A percentile compares a stretch with the other conserved stretches of the same genome.
phyloP scores from a whole-genome alignment of 2,888 invertebrate species.

The Trilocha varians region DNA sequence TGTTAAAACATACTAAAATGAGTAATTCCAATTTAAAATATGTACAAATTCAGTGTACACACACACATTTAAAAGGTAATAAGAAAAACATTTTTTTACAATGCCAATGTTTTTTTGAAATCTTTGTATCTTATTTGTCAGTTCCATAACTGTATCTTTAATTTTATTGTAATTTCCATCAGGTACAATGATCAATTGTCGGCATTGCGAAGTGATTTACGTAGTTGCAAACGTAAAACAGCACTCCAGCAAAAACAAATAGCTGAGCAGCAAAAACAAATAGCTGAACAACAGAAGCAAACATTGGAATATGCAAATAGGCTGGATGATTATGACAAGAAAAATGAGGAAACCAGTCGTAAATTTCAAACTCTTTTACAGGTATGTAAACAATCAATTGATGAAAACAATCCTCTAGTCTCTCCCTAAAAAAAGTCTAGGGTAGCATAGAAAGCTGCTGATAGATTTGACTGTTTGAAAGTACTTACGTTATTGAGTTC shows the following conservation, averaged over 20 bases:
- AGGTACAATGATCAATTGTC: slow-evolving; percentile 88
- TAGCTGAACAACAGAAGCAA: slow-evolving; percentile 83
- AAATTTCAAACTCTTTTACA: slow-evolving; percentile 91
- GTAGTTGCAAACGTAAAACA: slow-evolving; percentile 86
- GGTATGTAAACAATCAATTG: slow-evolving; percentile 62
- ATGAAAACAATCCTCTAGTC: no score
- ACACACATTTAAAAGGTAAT: no score
- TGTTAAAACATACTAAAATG: no score
- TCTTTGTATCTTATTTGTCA: no score
- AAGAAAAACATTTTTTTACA: no score
- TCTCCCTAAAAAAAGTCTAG: no score
- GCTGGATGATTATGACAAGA: slow-evolving; percentile 92
- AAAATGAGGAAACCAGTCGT: slow-evolving; percentile 90
- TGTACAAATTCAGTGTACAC: no score
- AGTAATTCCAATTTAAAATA: no score
- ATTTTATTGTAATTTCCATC: slow-evolving; percentile 6
- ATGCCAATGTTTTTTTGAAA: no score
- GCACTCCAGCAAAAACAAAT: slow-evolving; percentile 90
- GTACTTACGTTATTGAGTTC: no score
- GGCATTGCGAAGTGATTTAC: slow-evolving; percentile 83
- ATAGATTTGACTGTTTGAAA: no score
- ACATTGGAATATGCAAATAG: slow-evolving; percentile 85
- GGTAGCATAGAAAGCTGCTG: no score
- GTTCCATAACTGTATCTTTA: not conserved
- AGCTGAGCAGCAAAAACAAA: slow-evolving; percentile 81